Evolutionary conservation across 2,797 vertebrate species (phyloP).

Genomic region (Hydrolagus colliei): DNA sequence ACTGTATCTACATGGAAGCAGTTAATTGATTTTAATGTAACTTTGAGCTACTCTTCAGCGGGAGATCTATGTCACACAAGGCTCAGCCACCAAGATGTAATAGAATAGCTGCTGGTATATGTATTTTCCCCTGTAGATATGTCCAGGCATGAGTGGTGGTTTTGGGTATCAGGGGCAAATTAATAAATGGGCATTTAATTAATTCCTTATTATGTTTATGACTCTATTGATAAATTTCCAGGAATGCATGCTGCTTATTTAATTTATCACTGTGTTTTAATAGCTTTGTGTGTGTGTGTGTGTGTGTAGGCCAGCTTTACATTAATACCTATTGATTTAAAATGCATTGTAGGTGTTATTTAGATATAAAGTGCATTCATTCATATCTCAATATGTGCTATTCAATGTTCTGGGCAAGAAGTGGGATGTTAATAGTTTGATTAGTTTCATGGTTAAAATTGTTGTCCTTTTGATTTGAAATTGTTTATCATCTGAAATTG

Average conservation of each 20-base stretch:
- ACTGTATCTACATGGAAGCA: background rate
- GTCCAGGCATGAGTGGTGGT: background rate
- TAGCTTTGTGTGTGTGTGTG: too few relatives aligned
- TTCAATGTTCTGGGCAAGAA: too few relatives aligned
- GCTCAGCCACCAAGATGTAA: background rate
- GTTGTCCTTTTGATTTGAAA: too few relatives aligned
- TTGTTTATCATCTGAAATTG: too few relatives aligned
- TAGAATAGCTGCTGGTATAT: background rate
- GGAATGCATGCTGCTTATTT: background rate
- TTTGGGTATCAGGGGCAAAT: too few relatives aligned
- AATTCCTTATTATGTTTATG: background rate
- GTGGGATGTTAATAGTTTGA: too few relatives aligned
- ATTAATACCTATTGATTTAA: too few relatives aligned
- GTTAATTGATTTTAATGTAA: background rate
- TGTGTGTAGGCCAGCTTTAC: too few relatives aligned
- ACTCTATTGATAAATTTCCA: background rate
- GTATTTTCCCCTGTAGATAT: background rate
- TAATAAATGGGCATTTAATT: background rate
- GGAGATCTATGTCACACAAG: background rate
- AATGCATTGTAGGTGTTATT: too few relatives aligned
- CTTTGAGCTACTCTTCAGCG: background rate
- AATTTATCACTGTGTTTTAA: background rate
- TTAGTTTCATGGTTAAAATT: too few relatives aligned
- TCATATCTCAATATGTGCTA: too few relatives aligned
- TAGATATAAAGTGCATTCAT: too few relatives aligned